phyloP scores from a whole-genome alignment of 1,140 invertebrate genomes.

The Pseudoatta argentina region DNA sequence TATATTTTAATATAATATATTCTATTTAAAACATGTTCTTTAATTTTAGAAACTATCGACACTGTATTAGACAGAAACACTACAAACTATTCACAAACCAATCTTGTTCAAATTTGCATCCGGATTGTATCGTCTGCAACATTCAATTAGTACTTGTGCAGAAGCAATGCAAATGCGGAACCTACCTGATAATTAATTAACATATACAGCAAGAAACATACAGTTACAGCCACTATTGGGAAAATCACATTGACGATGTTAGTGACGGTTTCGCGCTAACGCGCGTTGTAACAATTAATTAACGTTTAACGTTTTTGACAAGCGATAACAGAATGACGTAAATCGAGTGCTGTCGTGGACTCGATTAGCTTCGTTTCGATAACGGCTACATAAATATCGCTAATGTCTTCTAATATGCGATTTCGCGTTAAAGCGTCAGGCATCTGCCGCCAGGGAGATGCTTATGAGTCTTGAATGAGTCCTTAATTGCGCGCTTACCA shows the following conservation, averaged over 20 bases:
- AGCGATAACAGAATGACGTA: constrained; percentile 41
- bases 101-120: constrained; percentile 38
- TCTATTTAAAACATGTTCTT: too few relatives aligned
- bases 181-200: constrained; percentile 37
- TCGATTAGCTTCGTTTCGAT: constrained; percentile 34
- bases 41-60: background rate
- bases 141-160: constrained; percentile 12
- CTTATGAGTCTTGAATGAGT: constrained; percentile 21
- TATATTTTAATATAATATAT: background rate
- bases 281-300: constrained; percentile 41
- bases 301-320: constrained; percentile 20
- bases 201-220: background rate
- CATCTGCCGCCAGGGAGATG: constrained; percentile 10
- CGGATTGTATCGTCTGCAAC: background rate
- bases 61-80: background rate
- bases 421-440: constrained; percentile 7
- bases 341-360: constrained; percentile 19
- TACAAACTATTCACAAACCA: constrained; percentile 8
- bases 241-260: constrained; percentile 1
- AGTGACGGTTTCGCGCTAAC: background rate
- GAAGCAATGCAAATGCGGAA: constrained; percentile 11
- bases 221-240: background rate
- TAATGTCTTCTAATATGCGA: constrained; percentile 26
- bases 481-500: constrained; percentile 16
- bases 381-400: constrained; percentile 32